These are phyloP conservation scores for Lepidotrigona ventralis DNA, from an alignment of 1,140 invertebrate species.

Conservation along the genomic window DNA sequence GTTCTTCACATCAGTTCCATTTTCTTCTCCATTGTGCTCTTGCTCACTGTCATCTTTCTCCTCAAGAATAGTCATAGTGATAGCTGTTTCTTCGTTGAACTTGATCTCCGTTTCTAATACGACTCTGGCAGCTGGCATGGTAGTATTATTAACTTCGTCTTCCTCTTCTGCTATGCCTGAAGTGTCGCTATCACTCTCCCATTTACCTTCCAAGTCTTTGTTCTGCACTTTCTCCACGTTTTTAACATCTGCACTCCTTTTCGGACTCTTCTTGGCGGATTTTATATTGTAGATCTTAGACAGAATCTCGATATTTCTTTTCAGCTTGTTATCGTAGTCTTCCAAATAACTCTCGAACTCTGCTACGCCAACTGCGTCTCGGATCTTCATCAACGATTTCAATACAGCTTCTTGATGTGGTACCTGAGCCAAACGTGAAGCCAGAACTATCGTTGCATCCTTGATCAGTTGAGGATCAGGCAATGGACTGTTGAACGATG, in stretches of 20 bases:
- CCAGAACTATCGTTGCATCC: slow-evolving; percentile 81
- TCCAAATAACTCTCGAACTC: slow-evolving; percentile 82
- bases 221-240: slow-evolving; percentile 38
- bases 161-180: slow-evolving; percentile 62
- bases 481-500: slow-evolving; percentile 66
- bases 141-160: slow-evolving; percentile 38
- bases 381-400: slow-evolving; percentile 84
- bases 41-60: slow-evolving; percentile 79
- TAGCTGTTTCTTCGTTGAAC: slow-evolving; percentile 87
- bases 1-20: slow-evolving; percentile 73
- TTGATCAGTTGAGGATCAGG: slow-evolving; percentile 77
- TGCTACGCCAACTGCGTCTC: slow-evolving; percentile 83
- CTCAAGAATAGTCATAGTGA: slow-evolving; percentile 90
- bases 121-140: slow-evolving; percentile 79
- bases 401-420: slow-evolving; percentile 85
- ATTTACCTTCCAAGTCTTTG: slow-evolving; percentile 48
- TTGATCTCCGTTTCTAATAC: slow-evolving; percentile 91
- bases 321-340: slow-evolving; percentile 80
- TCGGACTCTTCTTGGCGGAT: slow-evolving; percentile 59
- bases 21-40: slow-evolving; percentile 71
- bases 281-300: slow-evolving; percentile 84
- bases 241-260: background rate
- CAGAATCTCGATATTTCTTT: slow-evolving; percentile 84
- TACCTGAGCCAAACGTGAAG: slow-evolving; percentile 84
- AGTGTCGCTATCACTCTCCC: slow-evolving; percentile 67